Conservation (phyloP, 2,797 vertebrate genomes). For the Botia almorhae region DNA sequence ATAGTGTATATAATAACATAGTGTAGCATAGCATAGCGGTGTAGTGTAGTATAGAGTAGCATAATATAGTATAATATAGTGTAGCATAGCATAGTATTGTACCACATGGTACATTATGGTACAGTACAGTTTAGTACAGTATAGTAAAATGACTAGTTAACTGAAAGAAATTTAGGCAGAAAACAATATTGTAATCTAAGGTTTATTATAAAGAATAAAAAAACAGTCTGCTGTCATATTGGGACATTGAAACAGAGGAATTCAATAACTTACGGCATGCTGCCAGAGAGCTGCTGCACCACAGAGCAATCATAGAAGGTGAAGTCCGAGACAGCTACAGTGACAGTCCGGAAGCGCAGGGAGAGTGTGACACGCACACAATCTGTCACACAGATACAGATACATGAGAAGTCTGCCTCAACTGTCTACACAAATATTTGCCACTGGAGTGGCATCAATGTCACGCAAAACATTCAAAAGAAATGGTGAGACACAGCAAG, state of each 20-base stretch:
- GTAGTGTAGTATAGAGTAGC: too few relatives aligned
- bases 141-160: too few relatives aligned
- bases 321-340: slow-evolving; percentile 85
- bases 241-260: neutral
- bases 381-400: slow-evolving; percentile 75
- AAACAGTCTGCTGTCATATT: too few relatives aligned
- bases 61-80: neutral
- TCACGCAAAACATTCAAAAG: neutral
- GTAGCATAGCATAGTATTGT: neutral
- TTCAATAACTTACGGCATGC: slow-evolving; percentile 85
- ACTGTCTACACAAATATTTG: neutral
- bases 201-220: too few relatives aligned
- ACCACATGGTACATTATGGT: neutral
- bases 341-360: slow-evolving; percentile 86
- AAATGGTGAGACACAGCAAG: neutral
- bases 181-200: too few relatives aligned
- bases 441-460: neutral
- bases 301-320: slow-evolving; percentile 92
- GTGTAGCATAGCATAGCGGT: too few relatives aligned
- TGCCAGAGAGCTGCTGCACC: slow-evolving; percentile 84
- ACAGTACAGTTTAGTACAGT: neutral
- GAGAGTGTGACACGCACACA: slow-evolving; percentile 86
- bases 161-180: too few relatives aligned
- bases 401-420: slow-evolving; percentile 4
- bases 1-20: too few relatives aligned